Conservation (phyloP, 2,113 vertebrate genomes). For the Dicrurus megarhynchus region DNA sequence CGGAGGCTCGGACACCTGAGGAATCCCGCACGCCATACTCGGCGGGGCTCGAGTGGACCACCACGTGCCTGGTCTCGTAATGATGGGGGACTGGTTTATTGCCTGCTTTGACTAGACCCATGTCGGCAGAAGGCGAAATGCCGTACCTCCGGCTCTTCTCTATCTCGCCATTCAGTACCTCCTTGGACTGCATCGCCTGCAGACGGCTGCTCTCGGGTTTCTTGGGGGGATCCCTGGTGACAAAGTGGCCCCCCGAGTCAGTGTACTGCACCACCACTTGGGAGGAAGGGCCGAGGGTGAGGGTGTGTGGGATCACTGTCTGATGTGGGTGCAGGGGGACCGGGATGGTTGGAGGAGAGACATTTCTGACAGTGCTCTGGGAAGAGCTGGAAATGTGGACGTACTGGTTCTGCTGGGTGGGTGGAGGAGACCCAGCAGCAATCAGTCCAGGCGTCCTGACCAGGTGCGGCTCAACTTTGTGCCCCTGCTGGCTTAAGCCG, state of each 20-base stretch:
- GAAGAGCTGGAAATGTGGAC: slow-evolving; percentile 91
- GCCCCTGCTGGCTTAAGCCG: slow-evolving; percentile 80
- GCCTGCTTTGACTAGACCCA: slow-evolving; percentile 76
- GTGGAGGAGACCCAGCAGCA: slow-evolving; percentile 76
- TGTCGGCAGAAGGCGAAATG: slow-evolving; percentile 62
- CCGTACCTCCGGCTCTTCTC: slow-evolving; percentile 84
- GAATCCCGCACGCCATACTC: slow-evolving; percentile 85
- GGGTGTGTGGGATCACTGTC: slow-evolving; percentile 83
- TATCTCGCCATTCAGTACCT: slow-evolving; percentile 90
- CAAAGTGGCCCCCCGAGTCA: slow-evolving; percentile 77
- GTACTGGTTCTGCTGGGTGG: slow-evolving; percentile 86
- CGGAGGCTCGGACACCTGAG: slow-evolving; percentile 83
- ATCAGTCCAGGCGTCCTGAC: slow-evolving; percentile 83
- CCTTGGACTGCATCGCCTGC: slow-evolving; percentile 78
- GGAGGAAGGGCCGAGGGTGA: slow-evolving; percentile 84
- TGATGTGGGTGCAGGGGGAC: slow-evolving; percentile 86
- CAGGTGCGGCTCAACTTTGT: slow-evolving; percentile 79
- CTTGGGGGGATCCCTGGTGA: slow-evolving; percentile 75
- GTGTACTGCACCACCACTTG: slow-evolving; percentile 89
- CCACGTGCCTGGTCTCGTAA: slow-evolving; percentile 87
- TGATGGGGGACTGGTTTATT: slow-evolving; percentile 80
- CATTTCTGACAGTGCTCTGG: slow-evolving; percentile 78
- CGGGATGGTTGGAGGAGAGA: slow-evolving; percentile 82
- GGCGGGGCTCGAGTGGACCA: slow-evolving; percentile 79
- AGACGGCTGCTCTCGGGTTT: slow-evolving; percentile 80